Base-by-base conservation (phyloP, 1,140 invertebrate species). In the Ooceraea biroi region DNA sequence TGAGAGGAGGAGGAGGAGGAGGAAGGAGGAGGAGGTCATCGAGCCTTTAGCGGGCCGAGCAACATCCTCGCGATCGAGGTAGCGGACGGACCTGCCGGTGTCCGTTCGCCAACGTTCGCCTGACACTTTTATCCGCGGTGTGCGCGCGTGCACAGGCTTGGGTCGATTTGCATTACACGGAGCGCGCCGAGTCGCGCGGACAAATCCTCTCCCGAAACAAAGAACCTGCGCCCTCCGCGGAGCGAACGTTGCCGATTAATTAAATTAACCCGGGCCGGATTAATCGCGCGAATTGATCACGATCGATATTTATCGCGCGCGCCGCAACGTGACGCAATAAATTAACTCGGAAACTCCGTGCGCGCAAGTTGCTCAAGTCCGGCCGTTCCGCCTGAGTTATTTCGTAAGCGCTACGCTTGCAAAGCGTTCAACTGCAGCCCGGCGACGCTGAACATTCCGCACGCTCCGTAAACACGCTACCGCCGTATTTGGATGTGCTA, bases 391-490 rank as follows among this genome's bases (percentile, higher is more conserved):
- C 73, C 61, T 77, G 73, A 77, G 65, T 77, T 77, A 77, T 77
- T 77, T 77, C 73, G 60, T 77, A 77, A 77, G 60, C 60, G 44
- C 41, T 36, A 19, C 25, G 44, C 12, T 27, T 36, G 72, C 61
- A 22, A 44, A 11, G 3, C n/a, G 41, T 30, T 61, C 61, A 44
- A 65, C 61, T 58, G 17, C 22, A 12, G 57, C n/a, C n/a, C 27
- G 60, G 11, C 50, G 14, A 48, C 57, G 58, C 36, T 36, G 52
- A 63, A 72, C 74, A 72, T 87, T 88, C 84, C 82, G 66, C 66
- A 36, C 82, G 85, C 77, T 80, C 85, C 86, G 74, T 87, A 87
- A 88, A 84, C 85, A 86, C 69, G 52, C 63, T 55, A 57, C n/a
- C 57, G 46, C 86, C 86, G 86, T 88, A 88, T 88, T 87, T 88